Base-by-base conservation (phyloP, 2,797 vertebrate genomes). In the Thunnus albacares region DNA sequence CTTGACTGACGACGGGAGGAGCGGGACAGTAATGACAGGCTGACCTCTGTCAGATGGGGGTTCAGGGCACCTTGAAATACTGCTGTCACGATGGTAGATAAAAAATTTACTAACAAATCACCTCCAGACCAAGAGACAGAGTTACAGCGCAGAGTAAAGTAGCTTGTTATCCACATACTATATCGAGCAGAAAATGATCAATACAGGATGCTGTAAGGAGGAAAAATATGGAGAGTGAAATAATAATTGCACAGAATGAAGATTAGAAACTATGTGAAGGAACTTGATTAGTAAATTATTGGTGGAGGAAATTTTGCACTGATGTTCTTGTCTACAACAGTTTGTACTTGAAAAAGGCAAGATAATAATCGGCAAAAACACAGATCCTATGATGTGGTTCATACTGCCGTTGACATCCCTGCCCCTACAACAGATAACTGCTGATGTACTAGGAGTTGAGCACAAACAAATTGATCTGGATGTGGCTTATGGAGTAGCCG, bases 11-110 rank as follows among this genome's bases (percentile, higher is more conserved):
- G 56, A 57, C 1, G 10, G 52, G 57, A 56, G 22, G 80, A 71
- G 22, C 2, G 22, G n/a, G 62, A 56, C n/a, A 11, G 71, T 77
- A 80, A 89, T 83, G 75, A 84, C 77, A 83, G 41, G 63, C 60
- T 81, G 89, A 61, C 57, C 75, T 87, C 74, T 53, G 60, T 62
- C 64, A 82, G 68, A 85, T 72, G 30, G 62, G 35, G 79, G 78
- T 88, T 85, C 75, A 83, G 59, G 79, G 63, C 60, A 58, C 60
- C 49, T 66, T 52, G n/a, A 77, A 71, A 73, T 30, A 47, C 14
- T 4, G 22, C 47, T 53, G 66, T 66, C 66, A 8, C 55, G 52
- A 59, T 3, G 2, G 45, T 9, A 9, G 59, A 86, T 68, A 63
- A 73, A 85, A 51, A 72, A 49, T 75, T 74, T 56, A 57, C 14